These are phyloP conservation scores for Turritopsis dohrnii DNA, from an alignment of 30 jellyfish, hydroid and myxozoan genomes.

Conservation along the genomic window DNA sequence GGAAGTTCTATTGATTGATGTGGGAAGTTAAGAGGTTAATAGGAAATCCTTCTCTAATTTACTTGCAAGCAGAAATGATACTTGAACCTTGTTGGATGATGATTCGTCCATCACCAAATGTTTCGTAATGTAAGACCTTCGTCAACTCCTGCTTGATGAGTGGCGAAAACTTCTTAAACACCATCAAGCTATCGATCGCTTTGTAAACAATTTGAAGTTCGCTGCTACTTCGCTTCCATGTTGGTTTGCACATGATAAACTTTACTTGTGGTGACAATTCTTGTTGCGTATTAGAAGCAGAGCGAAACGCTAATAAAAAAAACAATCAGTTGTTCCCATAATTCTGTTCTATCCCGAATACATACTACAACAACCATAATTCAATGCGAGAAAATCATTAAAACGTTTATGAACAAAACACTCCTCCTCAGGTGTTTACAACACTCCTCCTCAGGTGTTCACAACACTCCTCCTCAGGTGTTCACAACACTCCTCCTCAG, in stretches of 20 bases:
- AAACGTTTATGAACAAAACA: no score
- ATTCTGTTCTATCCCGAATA: no score
- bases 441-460: no score
- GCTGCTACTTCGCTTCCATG: constrained; percentile 24
- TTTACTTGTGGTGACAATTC: constrained; percentile 18
- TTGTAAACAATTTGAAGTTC: constrained; percentile 4
- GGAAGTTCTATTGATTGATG: no score
- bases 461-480: no score
- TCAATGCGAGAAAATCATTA: no score
- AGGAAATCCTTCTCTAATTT: no score
- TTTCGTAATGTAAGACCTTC: constrained; percentile 20
- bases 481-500: no score
- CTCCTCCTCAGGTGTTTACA: no score
- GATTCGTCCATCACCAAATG: constrained; percentile 25
- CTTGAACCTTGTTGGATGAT: constrained; percentile 31
- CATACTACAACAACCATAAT: no score
- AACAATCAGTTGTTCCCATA: no score
- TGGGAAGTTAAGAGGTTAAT: no score
- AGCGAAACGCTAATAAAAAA: constrained; percentile 4
- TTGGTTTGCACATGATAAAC: neutral
- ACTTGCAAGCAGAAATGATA: neutral
- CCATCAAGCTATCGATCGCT: constrained; percentile 10
- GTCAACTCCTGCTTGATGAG: constrained; percentile 19
- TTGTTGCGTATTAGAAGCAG: constrained; percentile 6
- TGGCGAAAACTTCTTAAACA: neutral